phyloP scores from a whole-genome alignment of 2,888 invertebrate species.

The Caenorhabditis sp. region DNA sequence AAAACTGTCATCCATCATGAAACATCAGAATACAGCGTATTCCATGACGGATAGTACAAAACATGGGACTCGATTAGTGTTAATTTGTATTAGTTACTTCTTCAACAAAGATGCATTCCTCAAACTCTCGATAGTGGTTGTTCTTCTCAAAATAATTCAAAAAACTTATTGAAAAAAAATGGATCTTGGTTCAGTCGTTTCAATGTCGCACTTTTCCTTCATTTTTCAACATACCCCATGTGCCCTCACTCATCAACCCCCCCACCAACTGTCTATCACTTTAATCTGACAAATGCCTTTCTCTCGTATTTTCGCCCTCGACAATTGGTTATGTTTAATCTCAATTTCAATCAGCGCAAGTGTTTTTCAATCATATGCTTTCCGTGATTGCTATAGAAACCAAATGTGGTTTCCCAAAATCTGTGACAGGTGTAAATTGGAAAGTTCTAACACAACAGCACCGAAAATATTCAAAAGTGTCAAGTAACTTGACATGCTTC shows the following conservation, averaged over 20 bases:
- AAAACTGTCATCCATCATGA: no score
- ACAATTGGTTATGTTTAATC: constrained; percentile 18
- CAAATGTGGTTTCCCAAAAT: not conserved
- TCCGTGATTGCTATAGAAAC: constrained; percentile 36
- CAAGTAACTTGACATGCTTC: constrained; percentile 37
- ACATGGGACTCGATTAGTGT: no score
- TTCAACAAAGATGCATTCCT: no score
- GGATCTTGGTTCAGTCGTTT: constrained; percentile 7
- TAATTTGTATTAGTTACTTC: no score
- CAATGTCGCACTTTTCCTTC: constrained; percentile 28
- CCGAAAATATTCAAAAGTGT: not conserved
- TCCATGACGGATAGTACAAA: no score
- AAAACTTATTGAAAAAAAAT: not conserved
- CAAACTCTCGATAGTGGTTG: no score
- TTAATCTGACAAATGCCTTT: constrained; percentile 16
- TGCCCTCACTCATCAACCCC: constrained; percentile 4
- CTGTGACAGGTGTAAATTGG: constrained; percentile 28
- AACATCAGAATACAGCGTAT: no score
- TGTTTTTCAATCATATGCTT: not conserved
- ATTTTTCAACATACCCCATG: not conserved
- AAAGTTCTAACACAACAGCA: constrained; percentile 3
- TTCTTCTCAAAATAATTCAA: not conserved
- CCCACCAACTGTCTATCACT: constrained; percentile 36
- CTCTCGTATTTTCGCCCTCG: not conserved
- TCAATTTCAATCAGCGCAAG: not conserved